These are phyloP conservation scores for Cervus canadensis DNA, from an alignment of 2,113 vertebrate genomes.

Conservation along the genomic window DNA sequence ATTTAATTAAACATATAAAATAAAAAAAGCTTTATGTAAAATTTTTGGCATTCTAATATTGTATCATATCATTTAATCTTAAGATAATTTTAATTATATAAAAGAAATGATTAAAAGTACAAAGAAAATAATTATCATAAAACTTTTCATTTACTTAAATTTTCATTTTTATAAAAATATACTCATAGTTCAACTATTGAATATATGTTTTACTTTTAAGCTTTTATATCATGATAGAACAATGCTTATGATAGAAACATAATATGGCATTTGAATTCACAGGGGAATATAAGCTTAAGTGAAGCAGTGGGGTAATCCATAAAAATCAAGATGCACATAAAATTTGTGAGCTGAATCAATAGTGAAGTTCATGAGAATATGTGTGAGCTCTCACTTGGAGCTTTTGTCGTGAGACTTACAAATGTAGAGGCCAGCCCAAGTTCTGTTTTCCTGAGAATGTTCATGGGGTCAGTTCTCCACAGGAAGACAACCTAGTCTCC, in stretches of 20 bases:
- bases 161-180: not conserved
- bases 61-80: not conserved
- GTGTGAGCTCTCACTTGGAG: not conserved
- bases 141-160: not conserved
- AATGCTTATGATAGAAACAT: not conserved
- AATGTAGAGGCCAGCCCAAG: rapidly evolving
- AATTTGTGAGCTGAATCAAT: not conserved
- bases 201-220: not conserved
- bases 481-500: not conserved
- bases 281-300: not conserved
- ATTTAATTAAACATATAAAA: not conserved
- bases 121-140: not conserved
- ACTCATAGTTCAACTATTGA: not conserved
- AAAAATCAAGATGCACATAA: not conserved
- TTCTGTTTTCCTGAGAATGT: not conserved
- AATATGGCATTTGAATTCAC: not conserved
- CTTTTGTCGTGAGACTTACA: not conserved
- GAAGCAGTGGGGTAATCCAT: not conserved
- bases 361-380: not conserved
- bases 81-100: not conserved
- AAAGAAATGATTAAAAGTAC: not conserved
- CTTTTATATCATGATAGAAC: not conserved
- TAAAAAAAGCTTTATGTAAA: not conserved
- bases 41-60: not conserved
- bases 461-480: not conserved